Conservation (phyloP, 2,113 vertebrate genomes). For the Otocyon megalotis region DNA sequence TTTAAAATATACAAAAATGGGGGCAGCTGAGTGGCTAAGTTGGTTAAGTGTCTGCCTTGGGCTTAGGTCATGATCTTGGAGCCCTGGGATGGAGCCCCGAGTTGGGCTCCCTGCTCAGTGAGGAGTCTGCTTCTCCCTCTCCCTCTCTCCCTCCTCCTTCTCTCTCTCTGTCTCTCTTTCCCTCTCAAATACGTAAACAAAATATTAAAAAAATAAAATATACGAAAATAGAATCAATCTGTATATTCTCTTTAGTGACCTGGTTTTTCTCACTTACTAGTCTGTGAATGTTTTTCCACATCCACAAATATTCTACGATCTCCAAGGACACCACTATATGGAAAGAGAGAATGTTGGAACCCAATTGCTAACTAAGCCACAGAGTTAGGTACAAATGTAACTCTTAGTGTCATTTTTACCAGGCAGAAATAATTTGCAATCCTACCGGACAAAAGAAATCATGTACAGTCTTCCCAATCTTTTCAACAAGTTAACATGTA, state of each 20-base stretch:
- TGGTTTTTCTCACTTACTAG: slow-evolving; percentile 26
- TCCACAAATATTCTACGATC: not conserved
- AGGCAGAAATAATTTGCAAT: not conserved
- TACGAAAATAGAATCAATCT: not conserved
- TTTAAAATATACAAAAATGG: slow-evolving; percentile 10
- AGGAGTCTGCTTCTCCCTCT: too few relatives aligned
- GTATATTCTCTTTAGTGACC: not conserved
- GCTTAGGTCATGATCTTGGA: too few relatives aligned
- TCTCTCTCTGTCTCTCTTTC: too few relatives aligned
- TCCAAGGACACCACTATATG: slow-evolving; percentile 12
- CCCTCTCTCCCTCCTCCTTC: too few relatives aligned
- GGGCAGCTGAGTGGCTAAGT: too few relatives aligned
- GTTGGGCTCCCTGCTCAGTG: too few relatives aligned
- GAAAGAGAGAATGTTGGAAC: slow-evolving; percentile 24
- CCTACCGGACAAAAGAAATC: not conserved
- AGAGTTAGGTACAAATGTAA: not conserved
- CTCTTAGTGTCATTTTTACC: not conserved
- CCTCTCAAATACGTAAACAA: too few relatives aligned
- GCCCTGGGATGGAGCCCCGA: too few relatives aligned
- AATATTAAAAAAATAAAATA: not conserved
- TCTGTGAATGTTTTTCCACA: not conserved
- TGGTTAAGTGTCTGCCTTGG: too few relatives aligned
- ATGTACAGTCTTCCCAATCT: not conserved
- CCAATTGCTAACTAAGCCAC: not conserved
- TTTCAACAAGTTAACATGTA: not conserved